Percentiles rank a stretch among this genome's conserved stretches.
Conservation (phyloP, 2,888 invertebrate species). For the Standfussiana lucernea region DNA sequence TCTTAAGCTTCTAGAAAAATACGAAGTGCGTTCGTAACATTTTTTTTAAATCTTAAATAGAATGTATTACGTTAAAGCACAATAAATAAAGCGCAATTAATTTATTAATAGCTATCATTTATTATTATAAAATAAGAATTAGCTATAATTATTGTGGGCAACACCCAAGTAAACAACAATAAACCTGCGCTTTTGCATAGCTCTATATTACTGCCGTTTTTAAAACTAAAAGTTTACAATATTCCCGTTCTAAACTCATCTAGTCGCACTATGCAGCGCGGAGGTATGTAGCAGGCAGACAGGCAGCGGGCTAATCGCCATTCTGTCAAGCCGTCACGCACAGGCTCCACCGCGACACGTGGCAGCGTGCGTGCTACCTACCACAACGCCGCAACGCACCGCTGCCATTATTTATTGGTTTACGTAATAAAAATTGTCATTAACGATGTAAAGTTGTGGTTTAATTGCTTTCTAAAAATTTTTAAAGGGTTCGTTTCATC, state of each 20-base stretch:
- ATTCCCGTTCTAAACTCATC: constrained; percentile 41
- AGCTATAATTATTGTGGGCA: not conserved
- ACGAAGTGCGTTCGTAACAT: not conserved
- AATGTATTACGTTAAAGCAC: not conserved
- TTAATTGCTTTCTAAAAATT: constrained; percentile 31
- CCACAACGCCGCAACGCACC: constrained; percentile 61
- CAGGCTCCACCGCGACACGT: constrained; percentile 77
- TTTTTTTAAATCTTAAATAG: not conserved
- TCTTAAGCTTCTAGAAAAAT: not conserved
- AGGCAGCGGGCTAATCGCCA: constrained; percentile 85
- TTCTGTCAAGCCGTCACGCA: constrained; percentile 83
- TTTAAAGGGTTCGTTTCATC: not conserved
- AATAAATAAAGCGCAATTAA: not conserved
- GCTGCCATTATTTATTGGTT: constrained; percentile 52
- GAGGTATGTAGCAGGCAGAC: constrained; percentile 64
- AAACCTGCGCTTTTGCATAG: not conserved
- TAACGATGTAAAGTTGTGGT: constrained; percentile 17
- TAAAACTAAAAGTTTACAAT: not conserved
- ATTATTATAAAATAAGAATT: not conserved
- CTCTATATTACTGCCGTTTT: not conserved
- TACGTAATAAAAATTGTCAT: constrained; percentile 65
- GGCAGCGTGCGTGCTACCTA: constrained; percentile 69
- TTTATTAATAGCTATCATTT: not conserved
- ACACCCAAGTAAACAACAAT: not conserved
- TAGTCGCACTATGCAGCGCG: constrained; percentile 23